These are phyloP conservation scores for Arrhopalites spinosus DNA, from an alignment of 2,888 invertebrate species.

Conservation along the genomic window DNA sequence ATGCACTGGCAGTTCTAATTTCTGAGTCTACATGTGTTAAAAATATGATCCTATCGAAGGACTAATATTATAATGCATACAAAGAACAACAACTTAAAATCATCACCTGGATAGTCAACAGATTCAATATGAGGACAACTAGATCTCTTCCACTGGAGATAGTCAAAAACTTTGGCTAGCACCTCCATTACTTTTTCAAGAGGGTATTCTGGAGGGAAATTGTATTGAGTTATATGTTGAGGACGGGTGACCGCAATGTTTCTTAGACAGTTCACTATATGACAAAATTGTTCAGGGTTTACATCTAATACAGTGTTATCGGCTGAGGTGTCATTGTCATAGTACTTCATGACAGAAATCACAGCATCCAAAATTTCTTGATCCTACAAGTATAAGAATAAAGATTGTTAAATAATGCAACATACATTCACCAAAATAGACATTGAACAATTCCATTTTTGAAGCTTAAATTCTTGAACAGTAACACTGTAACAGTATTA, in stretches of 20 bases:
- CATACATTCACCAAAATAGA: no score
- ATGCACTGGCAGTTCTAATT: no score
- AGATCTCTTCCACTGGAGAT: slow-evolving; percentile 47
- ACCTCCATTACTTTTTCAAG: slow-evolving; percentile 1
- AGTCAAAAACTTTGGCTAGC: slow-evolving; percentile 1
- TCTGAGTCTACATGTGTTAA: no score
- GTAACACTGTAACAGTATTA: no score
- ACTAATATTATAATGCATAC: no score
- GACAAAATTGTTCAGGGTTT: slow-evolving; percentile 55
- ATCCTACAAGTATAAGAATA: slow-evolving; percentile 65
- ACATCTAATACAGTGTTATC: slow-evolving; percentile 35
- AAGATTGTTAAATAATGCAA: no score
- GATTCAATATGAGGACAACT: slow-evolving; percentile 53
- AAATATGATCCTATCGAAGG: no score
- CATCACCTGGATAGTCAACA: slow-evolving; percentile 51
- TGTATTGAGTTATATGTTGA: slow-evolving; percentile 52
- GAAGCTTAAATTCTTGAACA: no score
- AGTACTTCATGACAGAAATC: slow-evolving; percentile 67
- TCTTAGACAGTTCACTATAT: slow-evolving; percentile 52
- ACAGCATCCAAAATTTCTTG: slow-evolving; percentile 68
- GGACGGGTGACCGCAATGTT: slow-evolving; percentile 53
- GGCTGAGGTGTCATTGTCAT: slow-evolving; percentile 52
- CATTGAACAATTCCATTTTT: no score
- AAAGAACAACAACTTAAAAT: neutral
- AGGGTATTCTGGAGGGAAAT: slow-evolving; percentile 31